Percentiles rank a stretch among this genome's conserved stretches.
phyloP scores from a whole-genome alignment of 2,113 vertebrate genomes.

The Elgaria multicarinata region DNA sequence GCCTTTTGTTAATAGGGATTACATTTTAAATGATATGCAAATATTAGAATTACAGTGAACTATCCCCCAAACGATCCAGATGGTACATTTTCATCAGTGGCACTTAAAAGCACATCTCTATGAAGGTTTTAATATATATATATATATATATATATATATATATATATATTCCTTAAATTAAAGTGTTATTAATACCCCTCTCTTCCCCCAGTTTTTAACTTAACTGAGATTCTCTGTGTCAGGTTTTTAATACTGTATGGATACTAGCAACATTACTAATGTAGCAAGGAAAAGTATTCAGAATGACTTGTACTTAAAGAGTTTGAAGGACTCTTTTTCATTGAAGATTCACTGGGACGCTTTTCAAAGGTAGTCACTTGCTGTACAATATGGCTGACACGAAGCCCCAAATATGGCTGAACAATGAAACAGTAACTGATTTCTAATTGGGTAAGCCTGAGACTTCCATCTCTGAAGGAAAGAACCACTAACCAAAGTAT shows the following conservation, averaged over 20 bases:
- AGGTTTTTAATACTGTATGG: constrained; percentile 17
- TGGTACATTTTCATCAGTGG: constrained; percentile 19
- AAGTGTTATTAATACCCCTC: constrained; percentile 27
- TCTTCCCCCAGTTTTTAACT: constrained; percentile 3
- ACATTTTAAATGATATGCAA: constrained; percentile 41
- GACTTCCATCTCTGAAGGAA: neutral
- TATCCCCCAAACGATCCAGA: neutral
- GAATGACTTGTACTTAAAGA: neutral
- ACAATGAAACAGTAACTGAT: neutral
- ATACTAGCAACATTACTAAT: constrained; percentile 29
- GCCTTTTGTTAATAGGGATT: constrained; percentile 28
- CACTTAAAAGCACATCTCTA: constrained; percentile 33
- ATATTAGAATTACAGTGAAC: constrained; percentile 32
- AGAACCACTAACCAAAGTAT: neutral
- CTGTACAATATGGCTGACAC: neutral
- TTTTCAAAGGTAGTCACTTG: neutral
- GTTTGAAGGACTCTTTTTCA: too few species aligned
- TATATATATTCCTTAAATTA: constrained; percentile 15
- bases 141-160: constrained; percentile 43
- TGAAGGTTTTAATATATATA: constrained; percentile 35
- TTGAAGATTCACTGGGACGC: too few species aligned
- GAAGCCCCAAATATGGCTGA: neutral
- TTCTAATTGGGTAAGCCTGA: neutral
- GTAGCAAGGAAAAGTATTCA: constrained; percentile 36
- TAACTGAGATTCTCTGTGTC: neutral